phyloP scores from a whole-genome alignment of 2,888 invertebrate species.

The Drosophila atripex region DNA sequence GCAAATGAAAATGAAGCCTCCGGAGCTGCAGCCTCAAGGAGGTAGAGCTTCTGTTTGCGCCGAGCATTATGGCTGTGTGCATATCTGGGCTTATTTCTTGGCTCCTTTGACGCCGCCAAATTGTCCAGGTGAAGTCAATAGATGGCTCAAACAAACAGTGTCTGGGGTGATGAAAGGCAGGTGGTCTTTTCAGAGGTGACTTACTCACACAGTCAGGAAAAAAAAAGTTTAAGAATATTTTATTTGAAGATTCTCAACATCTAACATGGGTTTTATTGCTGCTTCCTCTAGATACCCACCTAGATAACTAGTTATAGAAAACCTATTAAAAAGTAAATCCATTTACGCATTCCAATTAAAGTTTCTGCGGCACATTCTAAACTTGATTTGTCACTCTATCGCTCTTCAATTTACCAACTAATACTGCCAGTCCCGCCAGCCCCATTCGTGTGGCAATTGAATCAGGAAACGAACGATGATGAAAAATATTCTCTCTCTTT shows the following conservation, averaged over 20 bases:
- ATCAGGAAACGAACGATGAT: constrained; percentile 77
- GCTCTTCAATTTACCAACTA: constrained; percentile 27
- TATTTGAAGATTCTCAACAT: too few relatives aligned
- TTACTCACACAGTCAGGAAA: background rate
- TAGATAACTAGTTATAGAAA: constrained; percentile 2
- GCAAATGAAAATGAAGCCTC: constrained; percentile 63
- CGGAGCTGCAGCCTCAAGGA: constrained; percentile 29
- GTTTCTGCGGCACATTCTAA: constrained; percentile 11
- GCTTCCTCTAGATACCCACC: too few relatives aligned
- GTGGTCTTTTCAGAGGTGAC: background rate
- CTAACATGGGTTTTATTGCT: too few relatives aligned
- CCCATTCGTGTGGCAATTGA: constrained; percentile 51
- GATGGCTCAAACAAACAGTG: constrained; percentile 32
- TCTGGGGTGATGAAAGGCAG: constrained; percentile 7
- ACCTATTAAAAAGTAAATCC: constrained; percentile 14
- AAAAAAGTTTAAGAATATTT: background rate
- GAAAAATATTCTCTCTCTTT: constrained; percentile 67
- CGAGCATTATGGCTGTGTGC: constrained; percentile 44
- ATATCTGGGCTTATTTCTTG: constrained; percentile 39
- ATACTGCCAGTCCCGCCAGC: constrained; percentile 13
- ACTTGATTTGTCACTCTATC: constrained; percentile 27
- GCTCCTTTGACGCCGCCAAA: constrained; percentile 35
- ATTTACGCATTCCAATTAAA: constrained; percentile 31
- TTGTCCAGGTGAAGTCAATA: constrained; percentile 44
- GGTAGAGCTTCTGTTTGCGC: constrained; percentile 44